phyloP scores from a whole-genome alignment of 1,140 invertebrate genomes.

The Pseudomyrmex gracilis region DNA sequence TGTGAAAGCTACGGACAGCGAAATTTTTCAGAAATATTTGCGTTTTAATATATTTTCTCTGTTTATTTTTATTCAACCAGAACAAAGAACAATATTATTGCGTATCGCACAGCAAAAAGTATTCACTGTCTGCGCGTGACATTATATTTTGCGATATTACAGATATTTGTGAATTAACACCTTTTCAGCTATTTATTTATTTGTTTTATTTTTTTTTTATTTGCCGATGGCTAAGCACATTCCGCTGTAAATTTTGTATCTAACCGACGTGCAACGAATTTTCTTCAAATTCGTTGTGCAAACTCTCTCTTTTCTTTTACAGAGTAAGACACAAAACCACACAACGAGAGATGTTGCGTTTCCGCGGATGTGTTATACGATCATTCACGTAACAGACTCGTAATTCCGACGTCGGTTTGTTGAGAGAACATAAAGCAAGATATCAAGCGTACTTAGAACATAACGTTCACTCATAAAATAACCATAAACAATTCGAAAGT shows the following conservation, averaged over 20 bases:
- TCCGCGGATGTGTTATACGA: conserved; percentile 16
- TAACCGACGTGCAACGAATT: conserved; percentile 1
- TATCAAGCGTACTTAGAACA: conserved; percentile 64
- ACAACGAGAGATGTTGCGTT: conserved; percentile 6
- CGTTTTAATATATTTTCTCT: conserved; percentile 8
- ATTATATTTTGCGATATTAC: not conserved
- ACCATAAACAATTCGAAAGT: not conserved
- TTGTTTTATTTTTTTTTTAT: too few relatives aligned
- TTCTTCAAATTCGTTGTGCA: not conserved
- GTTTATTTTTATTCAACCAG: not conserved
- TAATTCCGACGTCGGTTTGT: conserved; percentile 44
- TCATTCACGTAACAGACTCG: conserved; percentile 48
- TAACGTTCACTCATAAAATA: conserved; percentile 61
- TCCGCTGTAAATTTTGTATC: conserved; percentile 4
- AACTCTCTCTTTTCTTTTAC: not conserved
- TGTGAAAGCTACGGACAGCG: not conserved
- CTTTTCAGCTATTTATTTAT: not conserved
- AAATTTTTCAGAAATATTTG: not conserved
- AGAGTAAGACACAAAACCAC: not conserved
- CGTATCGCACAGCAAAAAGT: not conserved
- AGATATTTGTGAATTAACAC: conserved; percentile 2
- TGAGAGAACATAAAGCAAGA: conserved; percentile 53
- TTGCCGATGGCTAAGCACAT: not conserved
- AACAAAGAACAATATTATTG: not conserved
- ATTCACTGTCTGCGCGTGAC: not conserved